These are phyloP conservation scores for Melieria omissa DNA, from an alignment of 2,888 invertebrate genomes.

Conservation along the genomic window DNA sequence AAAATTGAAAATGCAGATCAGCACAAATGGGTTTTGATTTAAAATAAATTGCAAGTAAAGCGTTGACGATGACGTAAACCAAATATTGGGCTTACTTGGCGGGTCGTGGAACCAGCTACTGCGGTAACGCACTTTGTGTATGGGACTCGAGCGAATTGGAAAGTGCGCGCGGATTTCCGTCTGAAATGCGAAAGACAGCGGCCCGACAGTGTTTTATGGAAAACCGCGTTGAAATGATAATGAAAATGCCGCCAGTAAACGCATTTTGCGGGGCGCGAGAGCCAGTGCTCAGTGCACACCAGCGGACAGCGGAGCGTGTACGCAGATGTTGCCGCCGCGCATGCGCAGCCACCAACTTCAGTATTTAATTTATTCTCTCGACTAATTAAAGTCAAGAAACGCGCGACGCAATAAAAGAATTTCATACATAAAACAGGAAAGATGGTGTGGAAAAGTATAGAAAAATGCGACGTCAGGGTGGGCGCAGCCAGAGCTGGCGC, in stretches of 20 bases:
- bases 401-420: slow-evolving; percentile 10
- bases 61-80: too few relatives aligned
- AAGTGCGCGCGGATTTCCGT: background rate
- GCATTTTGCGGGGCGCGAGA: slow-evolving; percentile 6
- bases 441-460: background rate
- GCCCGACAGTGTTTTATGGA: background rate
- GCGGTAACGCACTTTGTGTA: background rate
- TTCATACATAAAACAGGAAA: slow-evolving; percentile 1
- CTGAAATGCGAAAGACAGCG: background rate
- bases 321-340: too few relatives aligned
- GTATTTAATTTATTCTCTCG: background rate
- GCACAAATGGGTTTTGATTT: too few relatives aligned
- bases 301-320: background rate
- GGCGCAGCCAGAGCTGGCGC: too few relatives aligned
- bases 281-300: background rate
- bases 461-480: too few relatives aligned
- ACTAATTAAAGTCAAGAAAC: slow-evolving; percentile 8
- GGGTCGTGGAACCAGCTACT: too few relatives aligned
- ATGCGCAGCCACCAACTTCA: background rate
- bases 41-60: too few relatives aligned
- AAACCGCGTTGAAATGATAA: slow-evolving; percentile 22
- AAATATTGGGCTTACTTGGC: too few relatives aligned
- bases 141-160: background rate
- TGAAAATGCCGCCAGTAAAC: slow-evolving; percentile 11
- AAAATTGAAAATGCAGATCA: background rate